Conservation (phyloP, 2,797 vertebrate species). For the Epinephelus coioides region DNA sequence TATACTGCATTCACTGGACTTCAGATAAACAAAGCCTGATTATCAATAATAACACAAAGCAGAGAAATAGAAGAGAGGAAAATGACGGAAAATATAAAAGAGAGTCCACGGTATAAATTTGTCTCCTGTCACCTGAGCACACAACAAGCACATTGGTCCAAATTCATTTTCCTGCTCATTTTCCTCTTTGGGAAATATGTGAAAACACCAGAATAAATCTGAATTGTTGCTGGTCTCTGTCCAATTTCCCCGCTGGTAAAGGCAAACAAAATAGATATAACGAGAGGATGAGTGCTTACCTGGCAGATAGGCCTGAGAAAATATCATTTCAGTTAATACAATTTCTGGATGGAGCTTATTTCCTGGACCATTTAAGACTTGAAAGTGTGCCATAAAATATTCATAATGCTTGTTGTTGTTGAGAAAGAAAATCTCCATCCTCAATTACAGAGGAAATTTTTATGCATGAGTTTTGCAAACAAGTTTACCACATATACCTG, state of each 20-base stretch:
- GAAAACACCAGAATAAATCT: constrained; percentile 45
- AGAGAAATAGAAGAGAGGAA: neutral
- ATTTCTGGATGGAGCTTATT: constrained; percentile 68
- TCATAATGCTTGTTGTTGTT: constrained; percentile 73
- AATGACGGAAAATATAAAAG: neutral
- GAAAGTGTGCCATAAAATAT: constrained; percentile 81
- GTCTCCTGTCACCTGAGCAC: constrained; percentile 32
- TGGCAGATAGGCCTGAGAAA: constrained; percentile 62
- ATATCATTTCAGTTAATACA: constrained; percentile 69
- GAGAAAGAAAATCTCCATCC: constrained; percentile 62
- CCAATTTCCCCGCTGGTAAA: constrained; percentile 51
- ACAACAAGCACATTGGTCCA: constrained; percentile 44
- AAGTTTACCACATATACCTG: constrained; percentile 62
- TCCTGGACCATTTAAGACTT: constrained; percentile 73
- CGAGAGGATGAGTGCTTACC: constrained; percentile 60
- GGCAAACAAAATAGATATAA: constrained; percentile 63
- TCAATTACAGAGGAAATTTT: constrained; percentile 75
- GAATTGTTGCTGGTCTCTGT: constrained; percentile 34
- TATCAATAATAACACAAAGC: constrained; percentile 7
- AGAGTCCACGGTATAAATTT: constrained; percentile 1
- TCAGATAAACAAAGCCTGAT: neutral
- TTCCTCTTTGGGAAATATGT: constrained; percentile 36
- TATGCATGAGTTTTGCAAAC: constrained; percentile 75
- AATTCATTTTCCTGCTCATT: constrained; percentile 45
- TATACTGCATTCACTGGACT: neutral